Evolutionary conservation across 2,888 invertebrate species (phyloP).

Genomic region (Leucoma salicis): DNA sequence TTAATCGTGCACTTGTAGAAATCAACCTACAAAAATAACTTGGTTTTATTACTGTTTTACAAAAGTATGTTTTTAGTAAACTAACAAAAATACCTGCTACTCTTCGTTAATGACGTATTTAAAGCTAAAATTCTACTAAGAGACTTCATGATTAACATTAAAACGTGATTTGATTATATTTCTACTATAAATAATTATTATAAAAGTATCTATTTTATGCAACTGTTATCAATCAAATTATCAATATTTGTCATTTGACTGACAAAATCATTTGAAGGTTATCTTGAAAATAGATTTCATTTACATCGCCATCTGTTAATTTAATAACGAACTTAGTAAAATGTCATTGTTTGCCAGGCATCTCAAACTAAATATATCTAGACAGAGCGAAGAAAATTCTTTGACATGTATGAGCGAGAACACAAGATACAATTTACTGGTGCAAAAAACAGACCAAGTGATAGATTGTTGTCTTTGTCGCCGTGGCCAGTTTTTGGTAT

Average conservation of each 20-base stretch:
- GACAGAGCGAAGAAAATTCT: too few relatives aligned
- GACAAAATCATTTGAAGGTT: slow-evolving; percentile 81
- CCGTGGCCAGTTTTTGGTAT: too few relatives aligned
- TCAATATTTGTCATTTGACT: too few relatives aligned
- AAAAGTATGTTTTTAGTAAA: slow-evolving; percentile 25
- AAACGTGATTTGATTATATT: slow-evolving; percentile 28
- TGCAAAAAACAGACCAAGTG: too few relatives aligned
- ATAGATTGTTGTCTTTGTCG: too few relatives aligned
- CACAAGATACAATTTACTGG: too few relatives aligned
- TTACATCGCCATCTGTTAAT: slow-evolving; percentile 63
- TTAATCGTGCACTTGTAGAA: slow-evolving; percentile 58
- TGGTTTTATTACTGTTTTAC: slow-evolving; percentile 28
- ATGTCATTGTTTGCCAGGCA: too few relatives aligned
- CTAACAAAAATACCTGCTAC: slow-evolving; percentile 56
- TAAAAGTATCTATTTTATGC: slow-evolving; percentile 26
- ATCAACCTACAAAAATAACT: slow-evolving; percentile 68
- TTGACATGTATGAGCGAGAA: too few relatives aligned
- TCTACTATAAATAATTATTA: slow-evolving; percentile 35
- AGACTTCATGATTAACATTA: slow-evolving; percentile 60
- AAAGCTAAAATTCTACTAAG: slow-evolving; percentile 61
- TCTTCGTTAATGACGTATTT: slow-evolving; percentile 59
- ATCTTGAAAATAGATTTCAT: slow-evolving; percentile 74
- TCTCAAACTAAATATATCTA: too few relatives aligned
- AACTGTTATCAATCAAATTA: slow-evolving; percentile 56
- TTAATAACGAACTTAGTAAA: too few relatives aligned